These are phyloP conservation scores for Xanthostigma xanthostigma DNA, from an alignment of 2,888 invertebrate genomes.

Conservation along the genomic window DNA sequence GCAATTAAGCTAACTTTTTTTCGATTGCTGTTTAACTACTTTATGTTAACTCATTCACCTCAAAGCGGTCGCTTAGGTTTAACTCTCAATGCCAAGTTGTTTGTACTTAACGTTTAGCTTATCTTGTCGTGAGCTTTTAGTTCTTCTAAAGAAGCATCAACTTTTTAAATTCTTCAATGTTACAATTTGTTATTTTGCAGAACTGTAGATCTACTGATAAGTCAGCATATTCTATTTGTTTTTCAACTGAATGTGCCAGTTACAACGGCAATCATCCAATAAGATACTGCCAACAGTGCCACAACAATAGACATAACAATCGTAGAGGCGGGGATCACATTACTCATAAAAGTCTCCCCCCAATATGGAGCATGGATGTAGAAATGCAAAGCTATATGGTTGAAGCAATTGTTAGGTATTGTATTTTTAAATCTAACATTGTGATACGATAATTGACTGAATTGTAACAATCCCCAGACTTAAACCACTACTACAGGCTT, in stretches of 20 bases:
- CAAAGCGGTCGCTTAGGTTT: no score
- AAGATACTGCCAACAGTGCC: conserved; percentile 80
- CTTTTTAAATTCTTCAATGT: not conserved
- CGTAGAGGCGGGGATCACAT: conserved; percentile 81
- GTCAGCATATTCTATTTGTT: conserved; percentile 88
- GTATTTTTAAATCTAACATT: no score
- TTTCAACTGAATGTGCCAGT: conserved; percentile 91
- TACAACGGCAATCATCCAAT: conserved; percentile 95
- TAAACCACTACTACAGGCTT: no score
- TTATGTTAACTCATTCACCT: no score
- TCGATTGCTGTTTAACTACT: no score
- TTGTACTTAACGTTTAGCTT: not conserved
- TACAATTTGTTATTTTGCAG: conserved; percentile 30
- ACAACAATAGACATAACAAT: conserved; percentile 76
- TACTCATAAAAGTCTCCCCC: conserved; percentile 72
- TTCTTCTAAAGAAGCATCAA: conserved; percentile 3
- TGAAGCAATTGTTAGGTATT: conserved; percentile 80
- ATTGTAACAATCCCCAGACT: no score
- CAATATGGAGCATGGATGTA: conserved; percentile 77
- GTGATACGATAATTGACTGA: no score
- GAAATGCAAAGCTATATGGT: conserved; percentile 89
- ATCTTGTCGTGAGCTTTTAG: not conserved
- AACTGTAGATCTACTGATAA: conserved; percentile 87
- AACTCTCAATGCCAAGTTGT: no score
- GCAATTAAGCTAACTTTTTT: no score